Base-by-base conservation (phyloP, 2,888 invertebrate genomes). In the Germaria angustata region DNA sequence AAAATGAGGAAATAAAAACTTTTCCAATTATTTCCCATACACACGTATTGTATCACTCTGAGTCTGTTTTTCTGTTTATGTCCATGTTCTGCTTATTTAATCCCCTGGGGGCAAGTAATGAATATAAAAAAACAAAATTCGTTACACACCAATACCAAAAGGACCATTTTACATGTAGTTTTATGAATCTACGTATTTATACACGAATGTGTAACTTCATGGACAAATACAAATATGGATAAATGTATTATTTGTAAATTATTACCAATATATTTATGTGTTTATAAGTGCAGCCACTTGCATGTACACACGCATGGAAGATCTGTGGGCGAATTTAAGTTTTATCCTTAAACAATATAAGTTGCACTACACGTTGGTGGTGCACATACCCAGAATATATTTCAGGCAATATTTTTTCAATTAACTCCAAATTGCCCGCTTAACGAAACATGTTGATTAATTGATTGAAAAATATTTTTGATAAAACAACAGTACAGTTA, bases 11-110 rank as follows among this genome's bases (percentile, higher is more conserved):
- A 44, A 53, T 28, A 51, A 28, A 72, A 72, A 51, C 72, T 73
- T 65, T 63, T 34, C 15, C 53, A 55, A 65, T 73, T 73, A 63
- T 49, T 59, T 59, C 24, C 59, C n/a, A 49, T 36, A 36, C 13
- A 36, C 9, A 71, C 1, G 36, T 7, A 34, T 34, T 46, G 34
- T 71, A 7, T 71, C 57, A 2, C 4, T 46, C 9, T 71, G 34
- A 22, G 44, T 15, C 2, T 22, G 11, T 55, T 13, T 41, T 57
- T 44, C 4, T 17, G 17, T 36, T 51, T 51, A 22, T 28, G n/a
- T n/a, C n/a, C n/a, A n/a, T n/a, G n/a, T 69, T 24, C 39, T 51
- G 59, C 22, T 61, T 11, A 61, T 51, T 72, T 51, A 34, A 72
- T 36, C 61, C 61, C 32, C 32, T 41, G 22, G 13, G 51, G 72